phyloP scores from a whole-genome alignment of 2,797 vertebrate species.

The Natrix natrix region DNA sequence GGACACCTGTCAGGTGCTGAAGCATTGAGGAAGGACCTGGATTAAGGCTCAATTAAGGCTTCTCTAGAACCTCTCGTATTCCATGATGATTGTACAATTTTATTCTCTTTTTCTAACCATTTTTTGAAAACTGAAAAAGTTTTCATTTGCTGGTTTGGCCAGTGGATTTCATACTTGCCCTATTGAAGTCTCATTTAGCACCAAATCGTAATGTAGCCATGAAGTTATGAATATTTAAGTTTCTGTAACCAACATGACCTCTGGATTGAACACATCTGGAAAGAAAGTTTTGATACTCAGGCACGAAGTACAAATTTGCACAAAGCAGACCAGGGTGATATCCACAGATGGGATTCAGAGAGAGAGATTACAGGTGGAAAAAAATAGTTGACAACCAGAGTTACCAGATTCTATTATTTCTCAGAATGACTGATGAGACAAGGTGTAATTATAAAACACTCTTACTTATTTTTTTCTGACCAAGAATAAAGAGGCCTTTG shows the following conservation, averaged over 20 bases:
- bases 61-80: neutral
- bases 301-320: neutral
- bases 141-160: neutral
- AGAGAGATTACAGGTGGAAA: neutral
- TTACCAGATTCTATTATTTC: neutral
- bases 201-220: neutral
- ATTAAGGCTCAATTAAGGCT: neutral
- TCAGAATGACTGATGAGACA: neutral
- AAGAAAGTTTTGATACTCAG: neutral
- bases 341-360: neutral
- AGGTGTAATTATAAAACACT: neutral
- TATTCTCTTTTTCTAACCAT: neutral
- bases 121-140: neutral
- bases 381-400: neutral
- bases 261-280: neutral
- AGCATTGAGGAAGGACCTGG: neutral
- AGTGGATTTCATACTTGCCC: neutral
- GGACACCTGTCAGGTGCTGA: neutral
- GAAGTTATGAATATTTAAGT: neutral
- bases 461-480: neutral
- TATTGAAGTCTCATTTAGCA: neutral
- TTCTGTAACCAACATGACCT: neutral
- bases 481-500: neutral
- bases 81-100: neutral
- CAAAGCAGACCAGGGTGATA: neutral